phyloP scores from a whole-genome alignment of 2,888 invertebrate species.

The Sesia apiformis region DNA sequence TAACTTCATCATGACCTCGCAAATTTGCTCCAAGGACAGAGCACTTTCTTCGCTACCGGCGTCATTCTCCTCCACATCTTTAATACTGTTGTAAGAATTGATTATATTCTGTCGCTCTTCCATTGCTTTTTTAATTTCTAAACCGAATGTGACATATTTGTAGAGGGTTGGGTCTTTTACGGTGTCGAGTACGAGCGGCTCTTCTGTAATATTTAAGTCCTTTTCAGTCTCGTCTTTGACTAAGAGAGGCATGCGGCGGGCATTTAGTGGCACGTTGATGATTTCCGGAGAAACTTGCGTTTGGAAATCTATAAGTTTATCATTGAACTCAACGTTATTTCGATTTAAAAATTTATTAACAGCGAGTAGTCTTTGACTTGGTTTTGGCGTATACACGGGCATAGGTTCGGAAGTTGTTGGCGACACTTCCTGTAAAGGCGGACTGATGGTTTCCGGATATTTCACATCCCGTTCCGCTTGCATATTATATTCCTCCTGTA shows the following conservation, averaged over 20 bases:
- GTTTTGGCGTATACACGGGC: conserved; percentile 45
- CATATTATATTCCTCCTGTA: conserved; percentile 18
- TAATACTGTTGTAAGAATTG: conserved; percentile 50
- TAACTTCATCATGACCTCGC: conserved; percentile 57
- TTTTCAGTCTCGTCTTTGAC: conserved; percentile 26
- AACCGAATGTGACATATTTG: conserved; percentile 54
- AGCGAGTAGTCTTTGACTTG: conserved; percentile 38
- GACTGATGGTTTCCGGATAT: conserved; percentile 57
- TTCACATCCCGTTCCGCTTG: conserved; percentile 18
- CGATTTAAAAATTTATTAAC: conserved; percentile 43
- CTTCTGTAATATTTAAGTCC: conserved; percentile 13
- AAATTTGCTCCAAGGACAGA: conserved; percentile 52
- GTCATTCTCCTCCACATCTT: conserved; percentile 28
- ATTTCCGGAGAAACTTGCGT: conserved; percentile 31
- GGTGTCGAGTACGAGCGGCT: conserved; percentile 10
- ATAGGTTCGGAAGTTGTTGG: conserved; percentile 47
- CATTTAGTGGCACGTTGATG: conserved; percentile 39
- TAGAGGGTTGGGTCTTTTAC: conserved; percentile 44
- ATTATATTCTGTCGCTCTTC: conserved; percentile 66
- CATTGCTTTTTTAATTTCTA: conserved; percentile 65
- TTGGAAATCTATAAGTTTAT: conserved; percentile 26
- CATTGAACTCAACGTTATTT: conserved; percentile 14
- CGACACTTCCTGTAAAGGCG: conserved; percentile 60
- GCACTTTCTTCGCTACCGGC: conserved; percentile 24
- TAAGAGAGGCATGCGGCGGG: conserved; percentile 28